Conservation (phyloP, 53 echinoderm and acorn worm genomes). For the Echinarachnius parma region DNA sequence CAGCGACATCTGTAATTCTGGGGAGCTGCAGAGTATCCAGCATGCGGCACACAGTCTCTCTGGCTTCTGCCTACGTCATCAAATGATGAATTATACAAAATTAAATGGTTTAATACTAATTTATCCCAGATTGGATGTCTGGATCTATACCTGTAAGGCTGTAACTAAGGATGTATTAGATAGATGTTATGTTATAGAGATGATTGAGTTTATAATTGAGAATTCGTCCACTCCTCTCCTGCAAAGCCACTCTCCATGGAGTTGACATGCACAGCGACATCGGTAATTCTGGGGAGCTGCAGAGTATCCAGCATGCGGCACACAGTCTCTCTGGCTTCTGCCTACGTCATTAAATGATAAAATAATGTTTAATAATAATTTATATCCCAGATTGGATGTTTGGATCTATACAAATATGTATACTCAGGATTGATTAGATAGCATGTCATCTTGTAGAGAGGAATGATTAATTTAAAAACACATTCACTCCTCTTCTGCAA, state of each 20-base stretch:
- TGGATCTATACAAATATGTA: neutral
- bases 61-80: constrained; percentile 82
- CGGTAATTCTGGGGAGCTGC: constrained; percentile 49
- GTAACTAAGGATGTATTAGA: no score
- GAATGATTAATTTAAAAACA: no score
- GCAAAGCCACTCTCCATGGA: constrained; percentile 83
- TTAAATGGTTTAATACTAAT: no score
- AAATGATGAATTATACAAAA: neutral
- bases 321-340: constrained; percentile 73
- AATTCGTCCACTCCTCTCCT: constrained; percentile 68
- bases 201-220: no score
- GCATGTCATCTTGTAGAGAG: no score
- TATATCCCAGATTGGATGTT: no score
- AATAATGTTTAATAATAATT: no score
- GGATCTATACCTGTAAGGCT: neutral
- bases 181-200: no score
- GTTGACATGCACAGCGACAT: constrained; percentile 82
- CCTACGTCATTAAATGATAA: constrained; percentile 47
- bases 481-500: constrained; percentile 75
- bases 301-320: constrained; percentile 57
- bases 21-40: constrained; percentile 58
- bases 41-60: constrained; percentile 58
- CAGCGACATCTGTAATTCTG: constrained; percentile 64
- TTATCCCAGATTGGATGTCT: no score
- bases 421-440: no score